Conservation (phyloP, 53 echinoderm and acorn worm genomes). For the Temnopleurus reevesii region DNA sequence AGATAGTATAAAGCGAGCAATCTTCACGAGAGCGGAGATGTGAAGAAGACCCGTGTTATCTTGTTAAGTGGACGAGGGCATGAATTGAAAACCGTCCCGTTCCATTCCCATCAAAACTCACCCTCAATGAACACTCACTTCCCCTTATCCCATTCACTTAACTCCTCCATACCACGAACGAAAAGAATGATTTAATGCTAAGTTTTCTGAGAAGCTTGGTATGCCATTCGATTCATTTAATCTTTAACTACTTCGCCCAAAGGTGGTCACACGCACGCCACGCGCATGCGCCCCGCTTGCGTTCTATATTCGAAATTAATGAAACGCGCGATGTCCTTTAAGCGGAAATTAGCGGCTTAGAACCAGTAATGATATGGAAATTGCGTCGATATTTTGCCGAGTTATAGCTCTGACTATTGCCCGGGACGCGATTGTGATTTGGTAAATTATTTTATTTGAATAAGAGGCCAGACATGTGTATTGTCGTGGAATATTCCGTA, state of each 20-base stretch:
- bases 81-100: neutral
- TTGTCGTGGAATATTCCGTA: no score
- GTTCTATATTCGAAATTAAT: slow-evolving; percentile 22
- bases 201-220: neutral
- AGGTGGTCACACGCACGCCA: neutral
- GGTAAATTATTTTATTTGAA: neutral
- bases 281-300: neutral
- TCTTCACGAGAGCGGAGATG: neutral
- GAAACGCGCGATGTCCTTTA: neutral
- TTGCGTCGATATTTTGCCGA: slow-evolving; percentile 12
- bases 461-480: neutral
- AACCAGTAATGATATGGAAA: slow-evolving; percentile 19
- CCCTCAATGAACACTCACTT: neutral
- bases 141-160: neutral
- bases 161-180: neutral
- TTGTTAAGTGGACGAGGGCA: neutral
- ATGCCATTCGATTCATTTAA: neutral
- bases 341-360: slow-evolving; percentile 35
- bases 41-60: neutral
- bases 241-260: neutral
- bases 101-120: neutral
- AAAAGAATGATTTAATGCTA: neutral
- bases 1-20: neutral
- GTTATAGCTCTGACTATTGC: neutral
- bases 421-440: neutral